Evolutionary conservation across 2,888 invertebrate genomes (phyloP).

Genomic region (Apodemia mormo): DNA sequence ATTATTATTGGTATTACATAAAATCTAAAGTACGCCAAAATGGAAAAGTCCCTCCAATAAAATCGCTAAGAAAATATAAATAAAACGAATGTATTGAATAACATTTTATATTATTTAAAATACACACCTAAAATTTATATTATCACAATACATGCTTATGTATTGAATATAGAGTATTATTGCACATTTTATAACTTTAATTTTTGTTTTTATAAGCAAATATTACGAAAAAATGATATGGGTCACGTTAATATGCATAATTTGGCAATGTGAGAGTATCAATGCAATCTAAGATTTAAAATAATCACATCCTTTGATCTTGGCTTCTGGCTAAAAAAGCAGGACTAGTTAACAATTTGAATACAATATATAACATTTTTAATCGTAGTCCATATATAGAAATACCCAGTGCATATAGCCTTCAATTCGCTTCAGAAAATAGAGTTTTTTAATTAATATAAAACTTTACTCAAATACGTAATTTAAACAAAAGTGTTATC

Average conservation of each 20-base stretch:
- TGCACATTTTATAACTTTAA: conserved; percentile 64
- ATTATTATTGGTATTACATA: too few relatives aligned
- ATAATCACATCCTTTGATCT: neutral
- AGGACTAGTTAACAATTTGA: neutral
- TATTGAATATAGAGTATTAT: conserved; percentile 71
- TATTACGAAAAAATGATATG: conserved; percentile 14
- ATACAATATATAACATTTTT: too few relatives aligned
- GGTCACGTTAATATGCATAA: neutral
- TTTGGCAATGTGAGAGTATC: neutral
- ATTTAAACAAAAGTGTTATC: too few relatives aligned
- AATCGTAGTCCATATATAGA: too few relatives aligned
- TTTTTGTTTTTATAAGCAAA: conserved; percentile 22
- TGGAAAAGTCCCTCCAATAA: too few relatives aligned
- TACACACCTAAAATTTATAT: conserved; percentile 77
- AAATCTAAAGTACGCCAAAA: too few relatives aligned
- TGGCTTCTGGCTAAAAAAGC: neutral
- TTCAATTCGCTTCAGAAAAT: too few relatives aligned
- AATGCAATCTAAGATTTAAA: neutral
- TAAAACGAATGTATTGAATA: conserved; percentile 60
- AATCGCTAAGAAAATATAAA: conserved; percentile 32
- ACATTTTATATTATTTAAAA: conserved; percentile 79
- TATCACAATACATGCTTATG: conserved; percentile 71
- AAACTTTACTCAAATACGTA: too few relatives aligned
- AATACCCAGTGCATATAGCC: too few relatives aligned
- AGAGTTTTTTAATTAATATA: too few relatives aligned